These are phyloP conservation scores for Trisateles emortualis DNA, from an alignment of 2,888 invertebrate genomes.

Conservation along the genomic window DNA sequence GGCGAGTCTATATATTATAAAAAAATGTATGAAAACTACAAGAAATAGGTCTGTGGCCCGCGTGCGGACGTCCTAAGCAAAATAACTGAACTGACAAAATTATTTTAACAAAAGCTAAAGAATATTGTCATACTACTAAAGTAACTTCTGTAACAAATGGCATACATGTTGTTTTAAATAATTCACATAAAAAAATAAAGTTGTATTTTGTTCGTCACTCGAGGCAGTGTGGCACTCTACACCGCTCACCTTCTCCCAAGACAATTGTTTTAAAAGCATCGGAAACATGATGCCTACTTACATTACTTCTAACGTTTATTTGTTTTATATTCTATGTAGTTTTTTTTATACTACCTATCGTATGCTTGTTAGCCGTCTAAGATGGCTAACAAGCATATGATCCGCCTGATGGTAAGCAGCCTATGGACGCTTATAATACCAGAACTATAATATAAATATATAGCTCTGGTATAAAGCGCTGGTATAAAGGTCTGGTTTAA, in stretches of 20 bases:
- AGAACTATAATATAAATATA: no score
- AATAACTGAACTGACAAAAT: no score
- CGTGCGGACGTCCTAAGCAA: no score
- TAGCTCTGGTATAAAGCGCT: no score
- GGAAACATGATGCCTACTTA: conserved; percentile 60
- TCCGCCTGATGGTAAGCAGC: no score
- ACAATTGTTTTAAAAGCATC: conserved; percentile 70
- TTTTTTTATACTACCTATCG: background rate
- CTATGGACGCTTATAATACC: no score
- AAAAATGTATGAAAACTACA: no score
- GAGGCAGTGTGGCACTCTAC: conserved; percentile 56
- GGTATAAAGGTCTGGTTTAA: no score
- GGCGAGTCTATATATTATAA: no score
- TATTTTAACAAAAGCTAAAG: background rate
- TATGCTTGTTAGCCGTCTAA: no score
- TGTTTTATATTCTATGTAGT: conserved; percentile 6
- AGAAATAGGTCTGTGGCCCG: no score
- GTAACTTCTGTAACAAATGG: background rate
- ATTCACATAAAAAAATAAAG: conserved; percentile 10
- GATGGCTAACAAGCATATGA: no score
- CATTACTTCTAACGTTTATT: conserved; percentile 9
- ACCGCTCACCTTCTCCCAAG: conserved; percentile 56
- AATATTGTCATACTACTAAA: background rate
- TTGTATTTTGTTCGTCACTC: conserved; percentile 36
- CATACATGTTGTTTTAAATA: conserved; percentile 5